Evolutionary conservation across 2,797 vertebrate species (phyloP).

Genomic region (Periparus ater): DNA sequence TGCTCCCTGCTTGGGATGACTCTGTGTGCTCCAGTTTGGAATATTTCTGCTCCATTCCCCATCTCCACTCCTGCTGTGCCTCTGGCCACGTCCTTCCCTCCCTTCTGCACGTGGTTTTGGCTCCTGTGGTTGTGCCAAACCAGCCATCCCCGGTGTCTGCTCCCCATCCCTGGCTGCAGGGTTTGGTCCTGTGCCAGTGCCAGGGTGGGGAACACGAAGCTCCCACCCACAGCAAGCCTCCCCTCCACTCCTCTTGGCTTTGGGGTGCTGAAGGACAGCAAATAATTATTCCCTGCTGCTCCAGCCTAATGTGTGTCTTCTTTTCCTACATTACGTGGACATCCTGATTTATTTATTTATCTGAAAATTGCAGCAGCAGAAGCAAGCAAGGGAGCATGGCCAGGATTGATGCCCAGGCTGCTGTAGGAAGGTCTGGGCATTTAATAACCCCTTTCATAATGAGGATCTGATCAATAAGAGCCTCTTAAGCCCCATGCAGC

Average conservation of each 20-base stretch:
- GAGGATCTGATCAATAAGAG: background rate
- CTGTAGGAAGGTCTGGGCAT: background rate
- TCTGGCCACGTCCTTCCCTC: background rate
- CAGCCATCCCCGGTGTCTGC: fast-evolving
- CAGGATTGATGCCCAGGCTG: background rate
- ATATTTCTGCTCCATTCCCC: background rate
- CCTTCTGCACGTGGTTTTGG: background rate
- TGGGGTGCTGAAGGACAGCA: background rate
- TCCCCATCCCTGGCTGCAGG: background rate
- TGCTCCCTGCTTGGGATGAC: fast-evolving
- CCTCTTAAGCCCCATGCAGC: background rate
- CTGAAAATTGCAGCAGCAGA: background rate
- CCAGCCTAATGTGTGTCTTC: background rate
- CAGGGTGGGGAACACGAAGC: fast-evolving
- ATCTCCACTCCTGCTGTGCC: background rate
- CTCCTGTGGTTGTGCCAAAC: background rate
- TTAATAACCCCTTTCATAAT: background rate
- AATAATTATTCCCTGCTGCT: background rate
- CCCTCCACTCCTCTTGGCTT: background rate
- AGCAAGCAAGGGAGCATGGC: background rate
- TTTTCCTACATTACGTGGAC: background rate
- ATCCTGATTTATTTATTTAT: background rate
- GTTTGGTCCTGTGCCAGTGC: background rate
- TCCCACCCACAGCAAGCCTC: background rate
- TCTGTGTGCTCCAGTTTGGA: background rate